phyloP scores from a whole-genome alignment of 2,888 invertebrate genomes.

The Micoletzkya japonica region DNA sequence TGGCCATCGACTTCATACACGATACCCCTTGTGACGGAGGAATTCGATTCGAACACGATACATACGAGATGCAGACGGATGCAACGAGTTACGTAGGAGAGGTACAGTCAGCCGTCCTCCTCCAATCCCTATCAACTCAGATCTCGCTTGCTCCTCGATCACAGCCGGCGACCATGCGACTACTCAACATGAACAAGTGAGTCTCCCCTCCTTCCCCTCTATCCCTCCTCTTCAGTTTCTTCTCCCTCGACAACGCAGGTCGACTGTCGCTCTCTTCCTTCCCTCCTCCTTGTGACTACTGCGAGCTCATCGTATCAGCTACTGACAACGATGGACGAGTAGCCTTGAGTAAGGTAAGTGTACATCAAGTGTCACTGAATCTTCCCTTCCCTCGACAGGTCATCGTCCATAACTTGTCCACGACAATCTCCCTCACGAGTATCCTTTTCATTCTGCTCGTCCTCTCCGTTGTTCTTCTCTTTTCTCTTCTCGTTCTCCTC shows the following conservation, averaged over 20 bases:
- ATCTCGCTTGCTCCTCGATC: slow-evolving; percentile 14
- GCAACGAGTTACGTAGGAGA: slow-evolving; percentile 16
- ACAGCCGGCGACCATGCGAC: slow-evolving; percentile 7
- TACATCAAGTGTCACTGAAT: not conserved
- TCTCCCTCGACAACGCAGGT: slow-evolving; percentile 26
- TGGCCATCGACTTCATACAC: slow-evolving; percentile 12
- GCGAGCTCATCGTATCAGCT: slow-evolving; percentile 52
- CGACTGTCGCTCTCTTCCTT: slow-evolving; percentile 12
- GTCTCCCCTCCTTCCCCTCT: not conserved
- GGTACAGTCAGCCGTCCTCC: not conserved
- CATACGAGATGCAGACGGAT: slow-evolving; percentile 25
- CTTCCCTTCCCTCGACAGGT: slow-evolving; percentile 15
- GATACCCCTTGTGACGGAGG: slow-evolving; percentile 8
- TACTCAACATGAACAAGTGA: slow-evolving; percentile 28
- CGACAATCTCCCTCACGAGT: slow-evolving; percentile 21
- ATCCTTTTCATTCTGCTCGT: slow-evolving; percentile 39
- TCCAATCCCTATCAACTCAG: not conserved
- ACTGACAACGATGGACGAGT: slow-evolving; percentile 40
- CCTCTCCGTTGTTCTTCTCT: slow-evolving; percentile 38
- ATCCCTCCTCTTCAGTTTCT: slow-evolving; percentile 8
- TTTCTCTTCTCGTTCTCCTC: slow-evolving; percentile 38
- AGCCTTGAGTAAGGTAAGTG: slow-evolving; percentile 38
- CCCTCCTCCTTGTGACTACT: slow-evolving; percentile 32
- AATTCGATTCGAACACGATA: slow-evolving; percentile 19
- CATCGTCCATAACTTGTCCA: slow-evolving; percentile 23